These are phyloP conservation scores for Sesamia nonagrioides DNA, from an alignment of 1,140 invertebrate species.

Conservation along the genomic window DNA sequence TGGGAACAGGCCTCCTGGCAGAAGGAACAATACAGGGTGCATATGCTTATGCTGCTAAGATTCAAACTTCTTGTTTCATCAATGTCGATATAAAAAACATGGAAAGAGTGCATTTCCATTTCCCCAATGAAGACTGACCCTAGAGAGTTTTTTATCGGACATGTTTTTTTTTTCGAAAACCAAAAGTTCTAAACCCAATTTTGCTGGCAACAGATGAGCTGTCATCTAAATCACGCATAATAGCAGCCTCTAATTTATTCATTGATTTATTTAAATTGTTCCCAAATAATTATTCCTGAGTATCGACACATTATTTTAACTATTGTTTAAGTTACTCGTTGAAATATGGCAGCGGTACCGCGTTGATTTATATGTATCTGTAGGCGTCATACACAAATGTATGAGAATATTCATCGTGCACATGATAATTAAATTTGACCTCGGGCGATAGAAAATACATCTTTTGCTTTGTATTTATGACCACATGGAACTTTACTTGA, in stretches of 20 bases:
- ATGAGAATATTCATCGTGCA: slow-evolving; percentile 65
- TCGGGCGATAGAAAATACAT: slow-evolving; percentile 67
- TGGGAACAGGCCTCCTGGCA: too few relatives aligned
- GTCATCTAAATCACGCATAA: slow-evolving; percentile 81
- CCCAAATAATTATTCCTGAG: slow-evolving; percentile 82
- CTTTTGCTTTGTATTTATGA: slow-evolving; percentile 70
- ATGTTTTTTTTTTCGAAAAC: slow-evolving; percentile 47
- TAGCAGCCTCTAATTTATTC: slow-evolving; percentile 80
- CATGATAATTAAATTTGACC: slow-evolving; percentile 82
- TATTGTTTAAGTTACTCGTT: slow-evolving; percentile 79
- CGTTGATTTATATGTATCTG: slow-evolving; percentile 72
- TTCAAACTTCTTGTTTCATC: too few relatives aligned
- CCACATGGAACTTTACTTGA: slow-evolving; percentile 71
- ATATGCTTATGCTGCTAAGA: too few relatives aligned
- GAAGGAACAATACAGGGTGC: too few relatives aligned
- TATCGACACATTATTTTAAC: slow-evolving; percentile 80
- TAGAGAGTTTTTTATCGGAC: not conserved
- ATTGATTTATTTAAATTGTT: slow-evolving; percentile 83
- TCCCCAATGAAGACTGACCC: too few relatives aligned
- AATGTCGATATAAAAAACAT: too few relatives aligned
- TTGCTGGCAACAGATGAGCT: slow-evolving; percentile 77
- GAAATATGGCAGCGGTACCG: slow-evolving; percentile 72
- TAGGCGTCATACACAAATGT: slow-evolving; percentile 67
- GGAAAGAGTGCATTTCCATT: not conserved
- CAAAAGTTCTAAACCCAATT: slow-evolving; percentile 66